phyloP scores from a whole-genome alignment of 1,140 invertebrate genomes.

The Bilobella aurantiaca region DNA sequence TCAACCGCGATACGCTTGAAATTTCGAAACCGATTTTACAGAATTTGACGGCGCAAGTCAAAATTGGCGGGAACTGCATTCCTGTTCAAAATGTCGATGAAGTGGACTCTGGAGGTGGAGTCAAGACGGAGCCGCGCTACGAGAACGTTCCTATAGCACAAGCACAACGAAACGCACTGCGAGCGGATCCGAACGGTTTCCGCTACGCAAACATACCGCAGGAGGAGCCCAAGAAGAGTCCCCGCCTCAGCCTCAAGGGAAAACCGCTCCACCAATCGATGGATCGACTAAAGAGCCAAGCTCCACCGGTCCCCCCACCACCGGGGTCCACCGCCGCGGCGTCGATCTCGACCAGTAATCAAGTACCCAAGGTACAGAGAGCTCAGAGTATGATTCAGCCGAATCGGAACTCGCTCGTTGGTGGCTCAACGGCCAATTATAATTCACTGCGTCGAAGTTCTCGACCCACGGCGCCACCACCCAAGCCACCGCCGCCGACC shows the following conservation, averaged over 20 bases:
- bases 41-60: conserved; percentile 7
- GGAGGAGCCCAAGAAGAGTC: not conserved
- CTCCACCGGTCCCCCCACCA: not conserved
- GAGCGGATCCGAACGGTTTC: no score
- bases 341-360: no score
- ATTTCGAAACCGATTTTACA: conserved; percentile 33
- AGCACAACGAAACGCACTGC: no score
- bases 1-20: conserved; percentile 24
- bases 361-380: conserved; percentile 17
- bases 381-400: conserved; percentile 35
- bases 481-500: conserved; percentile 30
- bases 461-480: conserved; percentile 32
- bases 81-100: not conserved
- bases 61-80: not conserved
- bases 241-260: not conserved
- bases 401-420: conserved; percentile 23
- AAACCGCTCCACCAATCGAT: not conserved
- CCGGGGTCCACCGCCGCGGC: no score
- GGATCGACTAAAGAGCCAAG: not conserved
- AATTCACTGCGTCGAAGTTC: conserved; percentile 25
- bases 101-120: conserved; percentile 5
- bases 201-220: conserved; percentile 1
- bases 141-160: not conserved
- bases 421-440: conserved; percentile 24
- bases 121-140: not conserved